These are phyloP conservation scores for Trichacis sp. DNA, from an alignment of 2,888 invertebrate genomes.

Conservation along the genomic window DNA sequence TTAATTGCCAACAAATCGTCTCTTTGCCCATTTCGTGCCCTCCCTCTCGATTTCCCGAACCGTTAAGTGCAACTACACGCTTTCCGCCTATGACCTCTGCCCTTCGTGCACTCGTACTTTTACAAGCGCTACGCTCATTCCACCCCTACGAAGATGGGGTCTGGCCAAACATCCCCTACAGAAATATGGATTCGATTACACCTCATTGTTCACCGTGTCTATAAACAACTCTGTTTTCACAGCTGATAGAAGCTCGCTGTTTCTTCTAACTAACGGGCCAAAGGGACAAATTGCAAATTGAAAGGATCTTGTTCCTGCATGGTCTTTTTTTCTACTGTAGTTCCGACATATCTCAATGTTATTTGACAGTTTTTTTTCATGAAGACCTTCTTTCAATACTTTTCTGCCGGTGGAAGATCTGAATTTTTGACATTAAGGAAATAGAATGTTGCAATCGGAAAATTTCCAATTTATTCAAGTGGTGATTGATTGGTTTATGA, in stretches of 20 bases:
- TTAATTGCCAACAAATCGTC: constrained; percentile 66
- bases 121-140: constrained; percentile 11
- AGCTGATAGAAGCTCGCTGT: constrained; percentile 56
- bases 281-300: background rate
- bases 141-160: constrained; percentile 22
- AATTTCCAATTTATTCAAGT: too few species aligned
- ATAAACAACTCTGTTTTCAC: constrained; percentile 67
- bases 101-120: background rate
- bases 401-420: too few species aligned
- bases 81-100: constrained; percentile 25
- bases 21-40: constrained; percentile 21
- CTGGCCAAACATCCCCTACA: constrained; percentile 30
- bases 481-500: too few species aligned
- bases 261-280: background rate
- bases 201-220: constrained; percentile 64
- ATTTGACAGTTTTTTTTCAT: too few species aligned
- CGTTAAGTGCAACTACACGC: constrained; percentile 50
- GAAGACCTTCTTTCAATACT: too few species aligned
- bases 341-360: too few species aligned
- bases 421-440: too few species aligned
- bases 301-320: background rate
- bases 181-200: constrained; percentile 66
- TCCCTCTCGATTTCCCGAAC: constrained; percentile 49
- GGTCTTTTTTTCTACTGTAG: too few species aligned
- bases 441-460: too few species aligned